Conservation (phyloP, 2,113 vertebrate genomes). For the rat (Rattus norvegicus) region GRCr8 NC_086023.1:62737001-62737500, state of each 20-base stretch:
- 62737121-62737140: background rate
- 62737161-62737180: background rate
- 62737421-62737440: background rate
- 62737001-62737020: background rate
- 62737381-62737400: background rate
- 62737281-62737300: background rate
- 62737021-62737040: background rate
- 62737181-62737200: background rate
- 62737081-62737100: background rate
- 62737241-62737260: background rate
- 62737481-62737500: background rate
- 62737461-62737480: background rate
- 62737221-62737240: background rate
- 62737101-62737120: background rate
- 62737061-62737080: background rate
- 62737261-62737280: background rate
- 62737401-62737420: background rate
- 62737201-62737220: background rate
- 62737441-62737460: background rate
- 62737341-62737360: background rate
- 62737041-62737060: constrained; percentile 9
- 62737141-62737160: background rate
- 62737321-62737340: background rate
- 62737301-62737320: background rate
- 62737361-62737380: background rate